A percentile compares a stretch with the other conserved stretches of the same genome.
These are phyloP conservation scores for Axea sp. DNA, from an alignment of 2,888 invertebrate species.

Conservation along the genomic window DNA sequence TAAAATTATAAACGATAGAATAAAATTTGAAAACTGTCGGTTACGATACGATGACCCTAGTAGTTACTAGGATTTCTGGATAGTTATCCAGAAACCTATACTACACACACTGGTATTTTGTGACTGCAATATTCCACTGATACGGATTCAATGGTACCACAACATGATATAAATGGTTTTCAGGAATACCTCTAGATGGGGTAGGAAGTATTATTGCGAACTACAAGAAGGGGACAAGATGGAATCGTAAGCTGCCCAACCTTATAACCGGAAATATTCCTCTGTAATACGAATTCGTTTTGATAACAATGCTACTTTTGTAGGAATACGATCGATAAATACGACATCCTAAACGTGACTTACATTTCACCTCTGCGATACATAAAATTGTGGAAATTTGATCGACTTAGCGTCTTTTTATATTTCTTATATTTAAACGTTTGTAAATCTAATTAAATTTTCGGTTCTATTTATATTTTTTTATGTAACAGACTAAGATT, in stretches of 20 bases:
- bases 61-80: too few relatives aligned
- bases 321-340: slow-evolving; percentile 51
- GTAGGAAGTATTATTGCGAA: slow-evolving; percentile 67
- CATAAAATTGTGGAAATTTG: slow-evolving; percentile 34
- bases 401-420: slow-evolving; percentile 14
- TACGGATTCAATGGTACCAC: slow-evolving; percentile 65
- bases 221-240: slow-evolving; percentile 60
- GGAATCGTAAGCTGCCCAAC: slow-evolving; percentile 62
- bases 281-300: slow-evolving; percentile 56
- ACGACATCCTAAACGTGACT: slow-evolving; percentile 46
- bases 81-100: slow-evolving; percentile 46
- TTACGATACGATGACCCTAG: slow-evolving; percentile 1
- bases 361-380: slow-evolving; percentile 31
- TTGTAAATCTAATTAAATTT: too few relatives aligned
- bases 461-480: too few relatives aligned
- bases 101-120: slow-evolving; percentile 26
- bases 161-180: slow-evolving; percentile 68
- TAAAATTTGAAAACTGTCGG: slow-evolving; percentile 32
- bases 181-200: slow-evolving; percentile 68
- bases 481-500: too few relatives aligned
- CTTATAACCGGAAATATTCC: slow-evolving; percentile 61
- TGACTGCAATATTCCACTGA: slow-evolving; percentile 60
- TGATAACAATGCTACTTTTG: slow-evolving; percentile 58
- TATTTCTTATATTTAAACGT: too few relatives aligned
- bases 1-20: slow-evolving; percentile 7